Percentiles rank a stretch among this genome's conserved stretches.
Conservation (phyloP, 2,888 invertebrate species). For the Thymelicus acteon region DNA sequence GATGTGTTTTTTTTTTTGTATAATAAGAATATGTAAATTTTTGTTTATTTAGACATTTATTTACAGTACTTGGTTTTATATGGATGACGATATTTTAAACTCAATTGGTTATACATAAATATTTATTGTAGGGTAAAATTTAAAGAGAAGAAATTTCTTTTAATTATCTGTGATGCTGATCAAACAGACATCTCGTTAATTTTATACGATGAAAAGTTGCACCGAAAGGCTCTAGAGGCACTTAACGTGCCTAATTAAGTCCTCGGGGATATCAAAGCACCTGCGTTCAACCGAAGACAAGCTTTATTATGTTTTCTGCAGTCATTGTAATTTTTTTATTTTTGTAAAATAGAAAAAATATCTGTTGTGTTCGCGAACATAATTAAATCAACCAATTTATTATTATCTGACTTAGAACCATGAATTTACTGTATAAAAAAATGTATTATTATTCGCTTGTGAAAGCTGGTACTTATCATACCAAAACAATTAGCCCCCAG, state of each 20-base stretch:
- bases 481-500: no score
- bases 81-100: no score
- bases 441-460: no score
- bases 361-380: background rate
- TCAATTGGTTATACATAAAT: no score
- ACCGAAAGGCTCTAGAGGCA: background rate
- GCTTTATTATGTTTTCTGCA: slow-evolving; percentile 23
- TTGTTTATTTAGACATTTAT: no score
- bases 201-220: background rate
- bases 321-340: background rate
- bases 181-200: background rate
- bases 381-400: no score
- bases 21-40: background rate
- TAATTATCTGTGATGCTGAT: background rate
- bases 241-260: slow-evolving; percentile 22
- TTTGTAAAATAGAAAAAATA: background rate
- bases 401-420: no score
- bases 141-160: no score
- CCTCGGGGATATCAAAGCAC: slow-evolving; percentile 10
- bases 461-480: no score
- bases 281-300: slow-evolving; percentile 13
- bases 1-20: background rate
- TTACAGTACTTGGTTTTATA: no score
- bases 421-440: no score
- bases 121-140: no score